Evolutionary conservation across 2,797 vertebrate species (phyloP).

Genomic region (Phyllotis vaccarum): DNA sequence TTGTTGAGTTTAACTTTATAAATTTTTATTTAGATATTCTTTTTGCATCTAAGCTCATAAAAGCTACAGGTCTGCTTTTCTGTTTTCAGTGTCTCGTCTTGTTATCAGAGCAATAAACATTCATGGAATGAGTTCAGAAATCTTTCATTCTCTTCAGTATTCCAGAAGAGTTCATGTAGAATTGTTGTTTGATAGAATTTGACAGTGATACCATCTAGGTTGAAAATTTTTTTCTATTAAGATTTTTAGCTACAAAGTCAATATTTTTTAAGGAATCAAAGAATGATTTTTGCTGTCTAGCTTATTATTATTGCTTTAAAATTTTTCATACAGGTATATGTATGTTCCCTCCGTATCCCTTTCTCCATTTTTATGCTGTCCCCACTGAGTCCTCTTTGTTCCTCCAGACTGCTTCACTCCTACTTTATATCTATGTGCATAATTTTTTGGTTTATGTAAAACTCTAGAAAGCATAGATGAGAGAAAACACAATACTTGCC

Average conservation of each 20-base stretch:
- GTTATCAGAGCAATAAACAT: neutral
- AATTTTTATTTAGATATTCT: slow-evolving; percentile 4
- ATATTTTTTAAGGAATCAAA: neutral
- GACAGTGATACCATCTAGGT: neutral
- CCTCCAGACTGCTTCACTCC: neutral
- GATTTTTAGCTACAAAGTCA: neutral
- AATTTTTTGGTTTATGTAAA: neutral
- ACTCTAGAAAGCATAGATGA: neutral
- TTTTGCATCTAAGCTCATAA: neutral
- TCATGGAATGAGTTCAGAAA: neutral
- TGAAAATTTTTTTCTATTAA: neutral
- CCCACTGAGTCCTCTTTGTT: neutral
- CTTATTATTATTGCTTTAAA: neutral
- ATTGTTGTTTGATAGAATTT: neutral
- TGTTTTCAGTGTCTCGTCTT: neutral
- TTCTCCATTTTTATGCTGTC: neutral
- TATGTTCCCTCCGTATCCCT: neutral
- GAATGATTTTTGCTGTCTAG: neutral
- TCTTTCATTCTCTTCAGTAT: neutral
- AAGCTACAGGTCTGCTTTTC: neutral
- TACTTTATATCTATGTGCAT: neutral
- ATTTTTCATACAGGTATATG: neutral
- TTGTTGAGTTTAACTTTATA: slow-evolving; percentile 5
- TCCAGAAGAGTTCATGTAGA: neutral
- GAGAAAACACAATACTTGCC: neutral